phyloP scores from a whole-genome alignment of 2,113 vertebrate genomes.

The Passer domesticus region DNA sequence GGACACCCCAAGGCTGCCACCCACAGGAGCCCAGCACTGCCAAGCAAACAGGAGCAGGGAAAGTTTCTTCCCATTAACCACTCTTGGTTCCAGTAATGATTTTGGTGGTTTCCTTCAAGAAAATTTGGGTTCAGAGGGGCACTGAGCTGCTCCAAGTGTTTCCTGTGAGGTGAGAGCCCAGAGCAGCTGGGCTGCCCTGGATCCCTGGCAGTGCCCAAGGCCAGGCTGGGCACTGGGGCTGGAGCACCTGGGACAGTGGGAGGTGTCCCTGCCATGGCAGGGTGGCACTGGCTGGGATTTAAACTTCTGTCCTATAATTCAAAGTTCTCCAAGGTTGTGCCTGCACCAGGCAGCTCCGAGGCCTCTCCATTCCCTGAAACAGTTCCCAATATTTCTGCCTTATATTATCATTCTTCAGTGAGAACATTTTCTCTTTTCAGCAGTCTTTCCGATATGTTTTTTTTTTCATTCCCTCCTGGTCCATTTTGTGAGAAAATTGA shows the following conservation, averaged over 20 bases:
- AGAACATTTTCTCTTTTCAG: background rate
- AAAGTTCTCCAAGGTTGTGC: background rate
- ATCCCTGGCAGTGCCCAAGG: background rate
- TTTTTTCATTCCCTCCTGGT: background rate
- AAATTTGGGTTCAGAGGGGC: background rate
- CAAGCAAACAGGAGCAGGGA: accelerated
- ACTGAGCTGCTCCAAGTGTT: background rate
- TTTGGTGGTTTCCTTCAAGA: background rate
- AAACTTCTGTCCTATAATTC: background rate
- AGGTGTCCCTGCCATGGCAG: background rate
- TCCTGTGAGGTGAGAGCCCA: background rate
- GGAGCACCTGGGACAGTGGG: background rate
- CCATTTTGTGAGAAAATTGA: constrained; percentile 7
- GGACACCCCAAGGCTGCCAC: background rate
- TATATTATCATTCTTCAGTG: background rate
- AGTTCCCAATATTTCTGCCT: background rate
- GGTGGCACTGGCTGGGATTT: accelerated
- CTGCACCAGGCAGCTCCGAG: background rate
- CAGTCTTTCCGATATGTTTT: background rate
- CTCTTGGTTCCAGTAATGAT: accelerated
- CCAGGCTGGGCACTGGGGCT: background rate
- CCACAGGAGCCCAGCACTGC: accelerated
- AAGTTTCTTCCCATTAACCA: accelerated
- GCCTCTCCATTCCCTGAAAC: background rate
- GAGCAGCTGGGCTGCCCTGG: background rate